Evolutionary conservation across 1,140 invertebrate species (phyloP).

Genomic region (Procambarus clarkii): DNA sequence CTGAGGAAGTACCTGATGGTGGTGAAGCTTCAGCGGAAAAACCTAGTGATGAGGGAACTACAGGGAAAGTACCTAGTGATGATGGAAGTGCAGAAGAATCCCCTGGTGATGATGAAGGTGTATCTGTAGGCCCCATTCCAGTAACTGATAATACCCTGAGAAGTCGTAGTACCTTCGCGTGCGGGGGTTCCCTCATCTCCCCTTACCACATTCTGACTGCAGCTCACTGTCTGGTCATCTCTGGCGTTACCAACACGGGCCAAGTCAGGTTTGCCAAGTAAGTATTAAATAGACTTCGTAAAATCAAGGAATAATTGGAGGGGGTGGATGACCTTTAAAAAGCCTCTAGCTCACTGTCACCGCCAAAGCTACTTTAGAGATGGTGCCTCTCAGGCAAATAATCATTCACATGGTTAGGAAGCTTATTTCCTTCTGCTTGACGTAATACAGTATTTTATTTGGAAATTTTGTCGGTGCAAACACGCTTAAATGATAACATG

Average conservation of each 20-base stretch:
- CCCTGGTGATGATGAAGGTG: neutral
- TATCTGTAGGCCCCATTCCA: conserved; percentile 8
- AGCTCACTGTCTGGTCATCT: conserved; percentile 2
- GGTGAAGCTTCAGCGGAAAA: neutral
- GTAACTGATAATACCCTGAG: conserved; percentile 13
- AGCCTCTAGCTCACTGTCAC: too few species aligned
- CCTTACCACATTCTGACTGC: conserved; percentile 24
- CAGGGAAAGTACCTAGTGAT: too few species aligned
- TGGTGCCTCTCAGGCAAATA: too few species aligned
- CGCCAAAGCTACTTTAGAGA: too few species aligned
- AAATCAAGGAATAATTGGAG: too few species aligned
- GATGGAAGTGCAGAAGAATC: neutral
- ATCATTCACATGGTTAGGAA: too few species aligned
- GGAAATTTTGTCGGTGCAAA: too few species aligned
- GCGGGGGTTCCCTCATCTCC: conserved; percentile 24
- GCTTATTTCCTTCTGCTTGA: too few species aligned
- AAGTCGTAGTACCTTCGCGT: conserved; percentile 19
- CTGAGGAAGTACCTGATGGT: too few species aligned
- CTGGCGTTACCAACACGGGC: neutral
- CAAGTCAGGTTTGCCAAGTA: neutral
- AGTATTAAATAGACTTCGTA: neutral
- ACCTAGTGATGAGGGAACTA: neutral
- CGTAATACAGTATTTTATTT: too few species aligned
- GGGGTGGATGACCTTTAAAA: too few species aligned
- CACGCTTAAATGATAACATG: too few species aligned